phyloP scores from a whole-genome alignment of 2,888 invertebrate species.

The Cheilosia vernalis region DNA sequence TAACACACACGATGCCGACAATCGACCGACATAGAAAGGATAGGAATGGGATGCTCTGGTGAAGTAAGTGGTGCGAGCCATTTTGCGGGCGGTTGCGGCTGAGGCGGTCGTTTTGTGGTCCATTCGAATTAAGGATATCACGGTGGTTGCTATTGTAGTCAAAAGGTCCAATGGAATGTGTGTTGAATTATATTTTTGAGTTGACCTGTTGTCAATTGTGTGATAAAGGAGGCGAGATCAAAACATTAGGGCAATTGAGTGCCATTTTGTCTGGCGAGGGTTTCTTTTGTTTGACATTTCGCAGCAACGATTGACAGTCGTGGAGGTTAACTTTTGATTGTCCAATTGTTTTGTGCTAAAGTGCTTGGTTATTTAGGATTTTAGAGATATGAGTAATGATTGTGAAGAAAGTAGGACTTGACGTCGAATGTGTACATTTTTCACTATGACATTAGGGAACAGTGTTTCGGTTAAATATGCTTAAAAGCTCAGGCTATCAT shows the following conservation, averaged over 20 bases:
- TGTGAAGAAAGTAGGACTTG: no score
- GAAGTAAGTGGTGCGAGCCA: conserved; percentile 63
- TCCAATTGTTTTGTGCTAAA: no score
- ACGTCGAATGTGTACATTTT: no score
- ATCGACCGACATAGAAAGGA: conserved; percentile 12
- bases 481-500: no score
- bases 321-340: no score
- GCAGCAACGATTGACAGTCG: no score
- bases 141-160: conserved; percentile 57
- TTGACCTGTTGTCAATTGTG: conserved; percentile 72
- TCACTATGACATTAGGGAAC: no score
- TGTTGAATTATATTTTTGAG: conserved; percentile 56
- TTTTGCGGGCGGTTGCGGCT: conserved; percentile 49
- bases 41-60: conserved; percentile 4
- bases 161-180: conserved; percentile 36
- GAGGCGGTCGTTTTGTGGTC: conserved; percentile 61
- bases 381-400: no score
- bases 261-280: conserved; percentile 69
- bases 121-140: conserved; percentile 66
- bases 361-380: no score
- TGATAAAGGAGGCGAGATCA: conserved; percentile 46
- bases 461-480: no score
- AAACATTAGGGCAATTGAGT: conserved; percentile 60
- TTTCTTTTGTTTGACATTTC: no score
- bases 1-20: conserved; percentile 53